Conservation (phyloP, 2,113 vertebrate genomes). For the Tetraodon nigroviridis region DNA sequence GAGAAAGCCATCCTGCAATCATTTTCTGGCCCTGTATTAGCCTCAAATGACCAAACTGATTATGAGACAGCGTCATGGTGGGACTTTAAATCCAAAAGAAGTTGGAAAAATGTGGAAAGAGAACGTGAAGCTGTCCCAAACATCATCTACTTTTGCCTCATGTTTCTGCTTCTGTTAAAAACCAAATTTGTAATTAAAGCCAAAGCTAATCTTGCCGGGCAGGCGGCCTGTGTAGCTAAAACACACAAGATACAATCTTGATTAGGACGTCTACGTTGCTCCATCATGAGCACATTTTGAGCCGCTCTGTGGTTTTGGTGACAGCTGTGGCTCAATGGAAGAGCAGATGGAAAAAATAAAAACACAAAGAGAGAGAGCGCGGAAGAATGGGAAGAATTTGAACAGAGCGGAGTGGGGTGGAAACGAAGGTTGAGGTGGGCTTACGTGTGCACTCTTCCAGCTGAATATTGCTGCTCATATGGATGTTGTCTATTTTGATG, state of each 20-base stretch:
- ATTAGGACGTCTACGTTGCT: not conserved
- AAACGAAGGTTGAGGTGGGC: conserved; percentile 49
- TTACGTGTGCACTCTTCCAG: conserved; percentile 91
- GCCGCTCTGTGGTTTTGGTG: not conserved
- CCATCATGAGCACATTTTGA: not conserved
- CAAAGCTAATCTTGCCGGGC: too few species aligned
- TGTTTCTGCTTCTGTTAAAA: too few species aligned
- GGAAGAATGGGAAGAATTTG: not conserved
- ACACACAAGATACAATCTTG: not conserved
- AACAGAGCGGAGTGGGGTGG: not conserved
- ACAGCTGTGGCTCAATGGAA: not conserved
- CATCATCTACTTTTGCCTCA: too few species aligned
- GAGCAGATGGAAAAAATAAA: not conserved
- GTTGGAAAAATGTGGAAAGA: too few species aligned
- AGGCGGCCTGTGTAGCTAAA: too few species aligned
- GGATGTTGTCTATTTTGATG: conserved; percentile 91
- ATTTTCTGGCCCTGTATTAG: too few species aligned
- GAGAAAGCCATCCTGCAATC: too few species aligned
- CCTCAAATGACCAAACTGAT: too few species aligned
- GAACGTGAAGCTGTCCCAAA: too few species aligned
- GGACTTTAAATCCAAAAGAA: too few species aligned
- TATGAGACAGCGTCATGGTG: too few species aligned
- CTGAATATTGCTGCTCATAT: conserved; percentile 83
- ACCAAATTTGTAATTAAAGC: too few species aligned
- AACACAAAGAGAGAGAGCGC: not conserved